phyloP scores from a whole-genome alignment of 1,140 invertebrate species.

The Babylonia areolata region DNA sequence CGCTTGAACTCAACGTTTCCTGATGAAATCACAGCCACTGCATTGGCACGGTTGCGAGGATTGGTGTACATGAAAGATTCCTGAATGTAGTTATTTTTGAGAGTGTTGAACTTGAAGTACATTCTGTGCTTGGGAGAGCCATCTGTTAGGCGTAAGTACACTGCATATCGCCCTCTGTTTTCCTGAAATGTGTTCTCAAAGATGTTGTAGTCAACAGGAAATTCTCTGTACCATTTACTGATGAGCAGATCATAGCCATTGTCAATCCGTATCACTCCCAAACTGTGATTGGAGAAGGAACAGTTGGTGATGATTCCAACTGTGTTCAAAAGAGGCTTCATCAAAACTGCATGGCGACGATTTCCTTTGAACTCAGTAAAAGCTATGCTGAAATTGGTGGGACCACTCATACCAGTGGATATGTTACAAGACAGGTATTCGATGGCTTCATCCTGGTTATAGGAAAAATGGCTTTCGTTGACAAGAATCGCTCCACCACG shows the following conservation, averaged over 20 bases:
- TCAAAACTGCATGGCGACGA: slow-evolving; percentile 68
- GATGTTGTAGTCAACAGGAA: slow-evolving; percentile 81
- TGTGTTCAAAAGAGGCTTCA: slow-evolving; percentile 72
- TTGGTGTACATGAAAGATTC: slow-evolving; percentile 90
- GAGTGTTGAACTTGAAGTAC: slow-evolving; percentile 91
- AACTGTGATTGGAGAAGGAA: slow-evolving; percentile 87
- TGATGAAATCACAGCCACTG: slow-evolving; percentile 91
- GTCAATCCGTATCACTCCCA: slow-evolving; percentile 90
- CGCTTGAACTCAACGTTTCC: slow-evolving; percentile 90
- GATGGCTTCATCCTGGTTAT: slow-evolving; percentile 68
- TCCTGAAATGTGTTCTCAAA: slow-evolving; percentile 92
- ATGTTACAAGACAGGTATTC: slow-evolving; percentile 74
- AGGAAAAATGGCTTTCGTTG: slow-evolving; percentile 69
- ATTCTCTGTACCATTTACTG: slow-evolving; percentile 73
- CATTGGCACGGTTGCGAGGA: slow-evolving; percentile 85
- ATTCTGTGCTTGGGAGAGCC: slow-evolving; percentile 88
- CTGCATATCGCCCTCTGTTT: slow-evolving; percentile 91
- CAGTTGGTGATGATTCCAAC: slow-evolving; percentile 80
- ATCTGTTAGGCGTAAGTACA: slow-evolving; percentile 90
- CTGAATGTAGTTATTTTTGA: slow-evolving; percentile 90
- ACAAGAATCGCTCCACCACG: slow-evolving; percentile 62
- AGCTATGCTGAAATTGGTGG: slow-evolving; percentile 71
- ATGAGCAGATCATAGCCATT: slow-evolving; percentile 83
- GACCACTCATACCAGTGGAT: slow-evolving; percentile 42
- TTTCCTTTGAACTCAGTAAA: slow-evolving; percentile 72